These are phyloP conservation scores for Mionectes olivaceus DNA, from an alignment of 2,797 vertebrate genomes.

Conservation along the genomic window DNA sequence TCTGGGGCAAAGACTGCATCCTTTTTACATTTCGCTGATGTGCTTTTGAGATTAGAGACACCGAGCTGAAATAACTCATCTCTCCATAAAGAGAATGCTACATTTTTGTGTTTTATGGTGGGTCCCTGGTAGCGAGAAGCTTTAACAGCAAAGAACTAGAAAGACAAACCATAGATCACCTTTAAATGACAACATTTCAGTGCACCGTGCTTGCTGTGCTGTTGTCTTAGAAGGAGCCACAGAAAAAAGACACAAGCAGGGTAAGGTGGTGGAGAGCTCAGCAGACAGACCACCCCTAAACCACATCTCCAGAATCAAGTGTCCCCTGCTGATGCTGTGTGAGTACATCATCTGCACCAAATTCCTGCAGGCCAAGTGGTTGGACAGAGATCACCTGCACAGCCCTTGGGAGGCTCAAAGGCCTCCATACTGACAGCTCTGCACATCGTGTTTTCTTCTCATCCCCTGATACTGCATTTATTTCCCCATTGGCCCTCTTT, in stretches of 20 bases:
- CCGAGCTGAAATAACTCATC: not conserved
- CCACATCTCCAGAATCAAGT: rapidly evolving
- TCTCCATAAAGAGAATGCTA: not conserved
- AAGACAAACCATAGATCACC: not conserved
- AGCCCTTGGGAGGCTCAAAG: not conserved
- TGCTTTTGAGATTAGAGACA: slow-evolving; percentile 31
- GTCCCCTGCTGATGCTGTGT: not conserved
- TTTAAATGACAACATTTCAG: slow-evolving; percentile 8
- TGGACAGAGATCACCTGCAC: not conserved
- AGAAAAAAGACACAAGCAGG: not conserved
- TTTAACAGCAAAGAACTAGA: slow-evolving; percentile 21
- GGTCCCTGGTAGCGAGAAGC: not conserved
- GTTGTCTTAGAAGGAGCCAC: not conserved
- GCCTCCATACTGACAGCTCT: not conserved
- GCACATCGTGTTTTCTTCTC: not conserved
- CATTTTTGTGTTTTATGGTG: slow-evolving; percentile 30
- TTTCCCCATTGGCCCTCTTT: not conserved
- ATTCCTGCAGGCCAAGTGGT: not conserved
- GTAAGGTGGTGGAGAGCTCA: not conserved
- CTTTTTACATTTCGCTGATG: slow-evolving; percentile 24
- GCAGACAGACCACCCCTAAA: not conserved
- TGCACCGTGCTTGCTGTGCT: not conserved
- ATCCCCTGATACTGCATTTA: not conserved
- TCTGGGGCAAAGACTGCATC: slow-evolving; percentile 15
- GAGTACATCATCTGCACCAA: not conserved